These are phyloP conservation scores for Thripadectes ignobilis DNA, from an alignment of 2,797 vertebrate species.

Conservation along the genomic window DNA sequence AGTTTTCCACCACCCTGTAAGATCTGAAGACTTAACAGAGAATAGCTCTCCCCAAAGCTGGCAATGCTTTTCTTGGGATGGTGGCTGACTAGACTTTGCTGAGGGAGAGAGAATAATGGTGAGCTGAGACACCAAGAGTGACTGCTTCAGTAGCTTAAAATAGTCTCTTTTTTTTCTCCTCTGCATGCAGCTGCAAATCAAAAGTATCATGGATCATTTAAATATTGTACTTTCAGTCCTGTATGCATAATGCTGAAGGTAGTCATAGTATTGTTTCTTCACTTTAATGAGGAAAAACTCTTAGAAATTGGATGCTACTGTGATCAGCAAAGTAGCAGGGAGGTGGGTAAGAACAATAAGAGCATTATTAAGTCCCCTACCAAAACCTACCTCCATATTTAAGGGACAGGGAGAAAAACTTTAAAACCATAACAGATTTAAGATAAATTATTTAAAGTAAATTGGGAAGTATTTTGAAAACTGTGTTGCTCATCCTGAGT, in stretches of 20 bases:
- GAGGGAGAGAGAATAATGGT: background rate
- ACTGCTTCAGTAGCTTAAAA: conserved; percentile 20
- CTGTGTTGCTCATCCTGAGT: background rate
- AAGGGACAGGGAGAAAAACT: background rate
- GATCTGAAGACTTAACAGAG: conserved; percentile 49
- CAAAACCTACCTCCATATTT: background rate
- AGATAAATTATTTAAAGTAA: background rate
- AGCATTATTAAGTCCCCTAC: background rate
- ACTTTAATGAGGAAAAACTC: background rate
- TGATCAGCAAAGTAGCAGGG: background rate
- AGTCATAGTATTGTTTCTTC: background rate
- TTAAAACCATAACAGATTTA: background rate
- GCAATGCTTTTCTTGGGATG: conserved; percentile 13
- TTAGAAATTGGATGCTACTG: background rate
- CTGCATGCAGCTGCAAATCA: conserved; percentile 18
- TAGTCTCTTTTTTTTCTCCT: background rate
- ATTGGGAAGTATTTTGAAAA: background rate
- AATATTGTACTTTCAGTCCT: conserved; percentile 17
- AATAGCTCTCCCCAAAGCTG: conserved; percentile 22
- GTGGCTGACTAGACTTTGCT: conserved; percentile 10
- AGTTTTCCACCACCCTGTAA: conserved; percentile 57
- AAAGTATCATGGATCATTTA: background rate
- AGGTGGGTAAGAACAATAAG: background rate
- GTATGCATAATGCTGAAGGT: background rate
- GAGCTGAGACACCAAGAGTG: conserved; percentile 3